Evolutionary conservation across 1,140 invertebrate genomes (phyloP).

Genomic region (Limonius californicus): DNA sequence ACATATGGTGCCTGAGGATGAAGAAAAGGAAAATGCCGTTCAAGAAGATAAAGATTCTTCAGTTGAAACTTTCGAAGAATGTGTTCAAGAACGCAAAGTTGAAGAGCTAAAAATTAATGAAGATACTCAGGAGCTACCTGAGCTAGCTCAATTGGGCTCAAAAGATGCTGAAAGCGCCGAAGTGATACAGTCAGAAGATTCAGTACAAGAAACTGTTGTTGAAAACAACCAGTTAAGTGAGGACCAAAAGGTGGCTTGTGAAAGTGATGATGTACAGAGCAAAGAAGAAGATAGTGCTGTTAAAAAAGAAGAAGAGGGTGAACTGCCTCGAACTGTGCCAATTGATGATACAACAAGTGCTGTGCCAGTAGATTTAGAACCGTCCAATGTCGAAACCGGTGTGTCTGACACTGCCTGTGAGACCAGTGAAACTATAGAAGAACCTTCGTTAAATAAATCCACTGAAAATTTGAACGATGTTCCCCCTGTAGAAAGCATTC

Average conservation of each 20-base stretch:
- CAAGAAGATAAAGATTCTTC: constrained; percentile 35
- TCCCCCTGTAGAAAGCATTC: constrained; percentile 61
- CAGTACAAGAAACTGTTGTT: background rate
- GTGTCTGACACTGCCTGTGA: constrained; percentile 26
- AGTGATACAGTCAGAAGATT: constrained; percentile 28
- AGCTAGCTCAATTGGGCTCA: no score
- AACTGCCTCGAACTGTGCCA: constrained; percentile 42
- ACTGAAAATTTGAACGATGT: constrained; percentile 47
- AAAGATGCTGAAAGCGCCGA: constrained; percentile 8
- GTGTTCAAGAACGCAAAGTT: background rate
- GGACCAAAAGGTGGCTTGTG: background rate
- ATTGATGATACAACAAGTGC: constrained; percentile 46
- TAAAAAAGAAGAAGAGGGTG: constrained; percentile 18
- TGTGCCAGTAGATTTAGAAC: constrained; percentile 51
- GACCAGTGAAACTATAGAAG: constrained; percentile 44
- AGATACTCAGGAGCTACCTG: no score
- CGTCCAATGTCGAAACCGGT: constrained; percentile 59
- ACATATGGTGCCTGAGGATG: constrained; percentile 24
- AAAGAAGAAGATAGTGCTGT: constrained; percentile 40
- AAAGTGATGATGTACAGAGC: constrained; percentile 38
- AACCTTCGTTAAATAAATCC: constrained; percentile 41
- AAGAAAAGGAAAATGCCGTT: constrained; percentile 35
- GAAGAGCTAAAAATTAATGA: background rate
- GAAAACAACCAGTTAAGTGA: background rate
- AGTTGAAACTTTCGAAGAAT: background rate